Conservation (phyloP, 2,797 vertebrate genomes). For the Enteromius thamalakanensis region DNA sequence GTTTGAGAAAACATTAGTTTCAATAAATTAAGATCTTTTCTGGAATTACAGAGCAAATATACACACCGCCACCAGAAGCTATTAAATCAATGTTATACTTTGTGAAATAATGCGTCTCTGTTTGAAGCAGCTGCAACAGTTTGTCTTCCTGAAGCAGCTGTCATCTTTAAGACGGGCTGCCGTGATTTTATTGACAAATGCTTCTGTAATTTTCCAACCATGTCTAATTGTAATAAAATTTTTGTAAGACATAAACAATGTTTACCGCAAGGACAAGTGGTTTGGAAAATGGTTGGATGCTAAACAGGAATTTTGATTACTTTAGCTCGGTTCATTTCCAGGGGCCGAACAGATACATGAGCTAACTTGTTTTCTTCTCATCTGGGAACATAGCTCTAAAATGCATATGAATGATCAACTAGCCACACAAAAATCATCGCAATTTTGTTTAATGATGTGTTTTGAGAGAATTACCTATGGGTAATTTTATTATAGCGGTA, state of each 20-base stretch:
- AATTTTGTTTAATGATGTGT: neutral
- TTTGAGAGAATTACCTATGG: neutral
- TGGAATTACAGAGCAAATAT: neutral
- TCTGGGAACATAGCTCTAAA: neutral
- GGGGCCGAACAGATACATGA: neutral
- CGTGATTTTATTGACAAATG: conserved; percentile 5
- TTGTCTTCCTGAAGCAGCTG: conserved; percentile 49
- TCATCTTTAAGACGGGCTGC: neutral
- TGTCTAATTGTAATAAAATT: neutral
- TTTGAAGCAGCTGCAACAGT: conserved; percentile 27
- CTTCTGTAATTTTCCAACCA: neutral
- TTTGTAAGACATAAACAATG: neutral
- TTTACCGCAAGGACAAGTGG: neutral
- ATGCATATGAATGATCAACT: neutral
- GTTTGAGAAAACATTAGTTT: neutral
- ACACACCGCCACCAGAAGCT: neutral
- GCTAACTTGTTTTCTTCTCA: neutral
- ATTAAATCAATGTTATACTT: neutral
- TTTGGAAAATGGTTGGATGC: neutral
- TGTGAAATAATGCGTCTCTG: neutral
- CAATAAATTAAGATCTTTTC: neutral
- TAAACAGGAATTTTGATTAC: neutral
- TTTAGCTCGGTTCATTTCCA: neutral
- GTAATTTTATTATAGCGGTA: too few relatives aligned
- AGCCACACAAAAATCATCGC: neutral